Conservation (phyloP, 2,797 vertebrate genomes). For the Helarctos malayanus region DNA sequence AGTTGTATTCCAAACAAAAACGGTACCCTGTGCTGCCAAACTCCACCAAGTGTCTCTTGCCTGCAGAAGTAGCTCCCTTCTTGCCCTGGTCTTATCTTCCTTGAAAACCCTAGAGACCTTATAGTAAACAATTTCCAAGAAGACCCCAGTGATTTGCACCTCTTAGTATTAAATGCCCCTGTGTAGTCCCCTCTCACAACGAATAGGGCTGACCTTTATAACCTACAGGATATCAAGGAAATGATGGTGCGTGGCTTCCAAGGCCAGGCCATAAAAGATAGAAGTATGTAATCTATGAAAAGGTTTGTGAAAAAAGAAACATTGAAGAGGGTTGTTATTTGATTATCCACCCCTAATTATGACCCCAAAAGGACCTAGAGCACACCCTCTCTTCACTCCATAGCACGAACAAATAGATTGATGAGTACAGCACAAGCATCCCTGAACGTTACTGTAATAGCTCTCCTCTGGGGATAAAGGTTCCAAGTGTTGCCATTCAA, state of each 20-base stretch:
- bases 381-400: not conserved
- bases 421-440: not conserved
- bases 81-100: not conserved
- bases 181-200: not conserved
- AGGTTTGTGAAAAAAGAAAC: not conserved
- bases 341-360: not conserved
- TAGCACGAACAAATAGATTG: not conserved
- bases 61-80: not conserved
- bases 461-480: not conserved
- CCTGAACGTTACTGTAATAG: not conserved
- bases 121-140: conserved; percentile 6
- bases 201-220: not conserved
- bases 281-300: not conserved
- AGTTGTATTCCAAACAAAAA: conserved; percentile 23
- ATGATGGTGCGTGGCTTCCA: conserved; percentile 1
- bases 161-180: not conserved
- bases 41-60: not conserved
- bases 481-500: not conserved
- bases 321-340: conserved; percentile 18
- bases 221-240: not conserved
- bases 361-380: not conserved
- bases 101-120: conserved; percentile 46
- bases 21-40: not conserved
- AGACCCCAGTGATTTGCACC: not conserved
- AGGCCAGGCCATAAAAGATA: conserved; percentile 21